Base-by-base conservation (phyloP, 2,113 vertebrate species). In the Thalassoma bifasciatum region DNA sequence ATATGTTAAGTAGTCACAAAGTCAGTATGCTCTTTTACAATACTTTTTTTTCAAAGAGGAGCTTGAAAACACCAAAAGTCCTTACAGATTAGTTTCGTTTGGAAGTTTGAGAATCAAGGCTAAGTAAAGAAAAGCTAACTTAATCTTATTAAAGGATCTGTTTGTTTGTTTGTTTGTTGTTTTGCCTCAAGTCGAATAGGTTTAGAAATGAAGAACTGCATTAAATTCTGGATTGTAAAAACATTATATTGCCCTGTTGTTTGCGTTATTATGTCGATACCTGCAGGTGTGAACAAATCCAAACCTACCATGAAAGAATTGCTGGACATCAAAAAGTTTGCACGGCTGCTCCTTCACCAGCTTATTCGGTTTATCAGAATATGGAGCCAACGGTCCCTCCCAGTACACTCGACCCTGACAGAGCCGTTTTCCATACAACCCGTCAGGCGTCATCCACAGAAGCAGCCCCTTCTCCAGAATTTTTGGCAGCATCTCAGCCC, bases 311-410 rank as follows among this genome's bases (percentile, higher is more conserved):
- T 95, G 91, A 26, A 98, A 89, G 74, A 99, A 99, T 64, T 98
- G 96, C 91, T 98, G 96, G 0, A 96, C 98, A 79, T 99, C 97
- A 57, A 99, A 97, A 44, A 99, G 93, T 76, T 98, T 99, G 93
- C 96, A 97, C 0, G 94, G 95, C 85, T 97, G 95, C 71, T 98
- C 97, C 81, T 98, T 93, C 91, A 98, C 98, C 92, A 99, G 92
- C 64, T 99, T 98, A 92, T 98, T 99, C 86, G 97, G 97, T 42
- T 95, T 93, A 83, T 98, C 98, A 1, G 85, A 89, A 90, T 93
- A 95, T 0, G 95, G 91, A 0, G 97, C 96, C 85, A 98, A 90
- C 2, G 98, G 97, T 42, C 97, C 97, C 0, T 98, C 96, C 97
- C 98, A 99, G 93, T 96, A 99, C 78, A 99, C 94, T 42, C 96